These are phyloP conservation scores for Eriosoma lanigerum DNA, from an alignment of 1,140 invertebrate genomes.

Conservation along the genomic window DNA sequence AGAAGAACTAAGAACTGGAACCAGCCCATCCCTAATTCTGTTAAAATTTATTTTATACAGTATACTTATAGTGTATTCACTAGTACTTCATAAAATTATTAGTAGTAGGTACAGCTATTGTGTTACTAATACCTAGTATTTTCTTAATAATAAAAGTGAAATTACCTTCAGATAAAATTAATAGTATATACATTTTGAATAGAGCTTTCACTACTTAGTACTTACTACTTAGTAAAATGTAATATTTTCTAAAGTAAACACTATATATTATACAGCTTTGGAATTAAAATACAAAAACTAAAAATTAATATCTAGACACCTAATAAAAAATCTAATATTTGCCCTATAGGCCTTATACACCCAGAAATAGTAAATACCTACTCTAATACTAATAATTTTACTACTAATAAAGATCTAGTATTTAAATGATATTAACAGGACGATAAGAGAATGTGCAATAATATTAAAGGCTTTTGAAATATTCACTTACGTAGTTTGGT, in stretches of 20 bases:
- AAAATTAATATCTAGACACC: conserved; percentile 14
- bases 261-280: conserved; percentile 3
- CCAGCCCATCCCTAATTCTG: too few relatives aligned
- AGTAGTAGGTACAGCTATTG: background rate
- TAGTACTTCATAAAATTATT: too few relatives aligned
- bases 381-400: background rate
- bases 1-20: too few relatives aligned
- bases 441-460: background rate
- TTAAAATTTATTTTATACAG: too few relatives aligned
- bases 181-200: too few relatives aligned
- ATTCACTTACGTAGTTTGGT: conserved; percentile 51
- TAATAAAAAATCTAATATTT: conserved; percentile 35
- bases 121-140: background rate
- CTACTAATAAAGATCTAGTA: conserved; percentile 22
- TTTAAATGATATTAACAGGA: conserved; percentile 4
- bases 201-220: conserved; percentile 12
- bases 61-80: too few relatives aligned
- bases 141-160: conserved; percentile 5
- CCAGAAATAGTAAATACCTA: conserved; percentile 7
- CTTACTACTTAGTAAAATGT: background rate
- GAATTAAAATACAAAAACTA: conserved; percentile 31
- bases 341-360: conserved; percentile 7
- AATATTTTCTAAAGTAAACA: conserved; percentile 2
- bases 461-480: background rate
- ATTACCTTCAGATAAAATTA: background rate